Base-by-base conservation (phyloP, 2,888 invertebrate species). In the Latheticus oryzae region DNA sequence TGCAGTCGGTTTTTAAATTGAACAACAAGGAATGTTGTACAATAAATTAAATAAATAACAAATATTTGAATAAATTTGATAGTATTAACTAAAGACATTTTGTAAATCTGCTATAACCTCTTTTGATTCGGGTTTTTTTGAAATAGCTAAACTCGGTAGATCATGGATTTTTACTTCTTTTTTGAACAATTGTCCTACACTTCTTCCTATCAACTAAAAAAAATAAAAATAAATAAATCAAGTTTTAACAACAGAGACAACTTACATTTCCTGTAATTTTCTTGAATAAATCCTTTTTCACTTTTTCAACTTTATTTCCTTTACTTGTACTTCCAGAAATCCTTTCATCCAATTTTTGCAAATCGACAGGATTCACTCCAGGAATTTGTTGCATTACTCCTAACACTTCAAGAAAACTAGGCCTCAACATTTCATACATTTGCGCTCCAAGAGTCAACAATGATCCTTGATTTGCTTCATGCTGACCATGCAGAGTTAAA, bases 211-310 rank as follows among this genome's bases (percentile, higher is more conserved):
- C 57, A 94, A 79, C 88, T 91, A 80, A 4, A 81, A 67, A 61
- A 63, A 38, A 15, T 24, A 45, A 8, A 19, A 21, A 48, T 40
- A 48, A 32, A 5, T n/a, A 13, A 3, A 2, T 35, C n/a, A n/a
- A n/a, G n/a, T n/a, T n/a, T n/a, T n/a, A n/a, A n/a, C n/a, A n/a
- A n/a, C n/a, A n/a, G n/a, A 37, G 43, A 5, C 17, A 23, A 24
- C 80, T 78, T 77, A 90, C 90, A 79, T 88, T 87, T 58, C 87
- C 86, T 4, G 93, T 93, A 66, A 93, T 87, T 79, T 93, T 94
- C 80, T 90, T 94, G 79, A 95, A 95, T 40, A 92, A 82, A 75
- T 96, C 95, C 67, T 93, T 92, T 76, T 93, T 95, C 68, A 89
- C 89, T 76, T 94, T 94, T 74, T 95, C 95, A 32, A 91, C 87